These are phyloP conservation scores for Dipodomys ordii DNA, from an alignment of 2,113 vertebrate species.

Conservation along the genomic window DNA sequence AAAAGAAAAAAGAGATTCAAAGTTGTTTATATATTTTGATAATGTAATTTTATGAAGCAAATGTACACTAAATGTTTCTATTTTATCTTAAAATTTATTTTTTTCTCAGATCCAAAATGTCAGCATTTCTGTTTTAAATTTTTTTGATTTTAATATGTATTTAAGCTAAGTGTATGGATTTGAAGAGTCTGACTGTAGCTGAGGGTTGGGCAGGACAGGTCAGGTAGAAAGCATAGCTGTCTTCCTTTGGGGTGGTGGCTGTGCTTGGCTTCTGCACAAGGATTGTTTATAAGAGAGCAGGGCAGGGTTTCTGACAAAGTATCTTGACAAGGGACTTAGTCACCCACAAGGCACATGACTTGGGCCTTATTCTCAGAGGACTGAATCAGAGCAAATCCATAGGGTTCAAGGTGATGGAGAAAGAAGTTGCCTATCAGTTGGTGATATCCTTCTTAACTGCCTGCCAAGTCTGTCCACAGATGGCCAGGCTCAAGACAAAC, in stretches of 20 bases:
- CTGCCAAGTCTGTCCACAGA: neutral
- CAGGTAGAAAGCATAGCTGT: neutral
- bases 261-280: neutral
- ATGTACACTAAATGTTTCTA: neutral
- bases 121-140: neutral
- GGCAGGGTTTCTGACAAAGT: constrained; percentile 54
- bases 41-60: neutral
- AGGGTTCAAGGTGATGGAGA: neutral
- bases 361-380: constrained; percentile 26
- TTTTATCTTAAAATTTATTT: too few species aligned
- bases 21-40: neutral
- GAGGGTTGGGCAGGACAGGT: neutral
- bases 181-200: neutral
- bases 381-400: neutral
- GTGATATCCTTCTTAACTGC: too few species aligned
- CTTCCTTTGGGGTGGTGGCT: neutral
- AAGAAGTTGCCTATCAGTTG: neutral
- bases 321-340: constrained; percentile 5
- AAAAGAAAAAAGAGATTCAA: neutral
- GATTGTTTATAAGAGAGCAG: constrained; percentile 35
- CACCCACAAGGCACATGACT: constrained; percentile 22
- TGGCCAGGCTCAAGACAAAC: too few species aligned
- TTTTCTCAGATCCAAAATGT: too few species aligned
- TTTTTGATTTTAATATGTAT: neutral
- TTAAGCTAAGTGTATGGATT: neutral